Evolutionary conservation across 2,113 vertebrate species (phyloP).

Genomic region (Melanerpes aurifrons): DNA sequence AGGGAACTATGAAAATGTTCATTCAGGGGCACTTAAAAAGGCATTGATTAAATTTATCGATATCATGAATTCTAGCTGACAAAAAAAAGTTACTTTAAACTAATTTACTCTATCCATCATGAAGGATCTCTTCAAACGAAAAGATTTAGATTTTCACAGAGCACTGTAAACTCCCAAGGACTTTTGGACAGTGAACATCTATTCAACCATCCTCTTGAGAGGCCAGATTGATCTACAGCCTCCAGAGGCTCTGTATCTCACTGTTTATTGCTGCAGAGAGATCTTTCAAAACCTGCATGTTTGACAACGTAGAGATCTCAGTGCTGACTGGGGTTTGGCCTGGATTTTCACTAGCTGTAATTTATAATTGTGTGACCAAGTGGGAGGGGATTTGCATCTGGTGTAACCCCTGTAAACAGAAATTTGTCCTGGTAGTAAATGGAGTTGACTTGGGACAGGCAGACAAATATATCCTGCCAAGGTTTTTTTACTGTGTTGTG

Average conservation of each 20-base stretch:
- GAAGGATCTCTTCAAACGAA: constrained; percentile 64
- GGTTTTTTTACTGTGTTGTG: neutral
- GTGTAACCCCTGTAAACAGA: neutral
- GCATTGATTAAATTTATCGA: constrained; percentile 65
- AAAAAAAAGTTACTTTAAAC: constrained; percentile 72
- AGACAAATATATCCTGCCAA: neutral
- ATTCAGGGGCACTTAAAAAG: constrained; percentile 68
- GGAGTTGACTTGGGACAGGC: neutral
- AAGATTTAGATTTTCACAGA: constrained; percentile 63
- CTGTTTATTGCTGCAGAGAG: neutral
- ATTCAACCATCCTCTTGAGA: constrained; percentile 6
- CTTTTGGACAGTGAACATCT: constrained; percentile 35
- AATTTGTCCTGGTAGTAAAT: neutral
- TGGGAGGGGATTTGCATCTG: neutral
- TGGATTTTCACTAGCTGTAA: neutral
- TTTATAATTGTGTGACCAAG: neutral
- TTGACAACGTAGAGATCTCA: neutral
- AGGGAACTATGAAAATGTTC: constrained; percentile 48
- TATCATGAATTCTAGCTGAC: constrained; percentile 68
- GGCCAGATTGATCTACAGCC: neutral
- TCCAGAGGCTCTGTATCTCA: neutral
- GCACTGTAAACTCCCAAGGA: constrained; percentile 68
- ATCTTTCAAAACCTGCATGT: neutral
- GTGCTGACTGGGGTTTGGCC: neutral
- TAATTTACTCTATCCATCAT: constrained; percentile 67